These are phyloP conservation scores for Polypterus bichir DNA, from an alignment of 2,113 vertebrate genomes.

Conservation along the genomic window DNA sequence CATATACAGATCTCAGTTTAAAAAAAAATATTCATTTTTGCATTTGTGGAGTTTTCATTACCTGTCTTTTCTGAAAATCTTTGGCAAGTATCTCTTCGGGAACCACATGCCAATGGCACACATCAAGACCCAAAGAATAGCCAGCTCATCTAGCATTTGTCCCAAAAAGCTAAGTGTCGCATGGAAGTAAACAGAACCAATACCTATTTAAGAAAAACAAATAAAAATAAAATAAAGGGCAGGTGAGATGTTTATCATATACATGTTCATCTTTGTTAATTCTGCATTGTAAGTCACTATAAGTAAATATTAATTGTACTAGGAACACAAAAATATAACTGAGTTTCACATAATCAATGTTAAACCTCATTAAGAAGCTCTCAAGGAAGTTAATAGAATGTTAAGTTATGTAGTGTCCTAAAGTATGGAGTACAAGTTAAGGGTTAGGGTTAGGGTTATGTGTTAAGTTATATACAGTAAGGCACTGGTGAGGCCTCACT, in stretches of 20 bases:
- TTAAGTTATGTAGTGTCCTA: too few species aligned
- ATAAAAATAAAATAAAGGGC: not conserved
- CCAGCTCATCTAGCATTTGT: constrained; percentile 93
- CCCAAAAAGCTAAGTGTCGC: constrained; percentile 94
- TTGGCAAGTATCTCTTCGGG: constrained; percentile 84
- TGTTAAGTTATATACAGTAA: too few species aligned
- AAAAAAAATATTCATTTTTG: not conserved
- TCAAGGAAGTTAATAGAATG: too few species aligned
- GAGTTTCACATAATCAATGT: too few species aligned
- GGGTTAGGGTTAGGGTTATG: too few species aligned
- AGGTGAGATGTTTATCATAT: not conserved
- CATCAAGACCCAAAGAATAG: constrained; percentile 95
- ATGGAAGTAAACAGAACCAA: constrained; percentile 92
- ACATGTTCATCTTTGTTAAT: not conserved
- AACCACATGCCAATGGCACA: constrained; percentile 97
- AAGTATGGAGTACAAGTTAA: too few species aligned
- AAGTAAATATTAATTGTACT: too few species aligned
- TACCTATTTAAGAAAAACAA: constrained; percentile 51
- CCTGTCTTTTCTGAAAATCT: constrained; percentile 84
- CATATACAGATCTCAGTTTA: not conserved
- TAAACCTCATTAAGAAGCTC: too few species aligned
- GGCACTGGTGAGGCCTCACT: too few species aligned
- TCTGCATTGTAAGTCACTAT: too few species aligned
- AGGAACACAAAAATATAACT: too few species aligned
- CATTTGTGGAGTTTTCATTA: constrained; percentile 26